Evolutionary conservation across 2,797 vertebrate species (phyloP), one percentile per base, ranked within the genome.

Genomic region (Simalia tracyae): DNA sequence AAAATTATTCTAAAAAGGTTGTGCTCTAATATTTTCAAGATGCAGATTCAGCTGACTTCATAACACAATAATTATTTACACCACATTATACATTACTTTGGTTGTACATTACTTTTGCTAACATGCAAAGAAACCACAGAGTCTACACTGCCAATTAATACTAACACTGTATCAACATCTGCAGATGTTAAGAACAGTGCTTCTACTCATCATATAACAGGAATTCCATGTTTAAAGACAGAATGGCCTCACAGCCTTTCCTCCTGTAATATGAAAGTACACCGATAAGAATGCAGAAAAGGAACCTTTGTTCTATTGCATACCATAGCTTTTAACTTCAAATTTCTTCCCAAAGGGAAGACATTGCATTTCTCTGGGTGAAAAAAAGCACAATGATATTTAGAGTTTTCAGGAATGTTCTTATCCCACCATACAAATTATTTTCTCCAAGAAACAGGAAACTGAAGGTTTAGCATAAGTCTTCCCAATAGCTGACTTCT

Each of bases 351-450:
- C 60, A 42, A 54, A 85, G 8, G 81, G 57, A 22, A 88, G 46
- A 60, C 22, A 24, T 84, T 91, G 46, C 36, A 90, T 87, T 64
- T 0, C 92, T 85, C 24, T 9, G 0, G 64, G 87, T 15, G 76
- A 50, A 86, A 36, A 2, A 63, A 59, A 86, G 81, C 81, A 76
- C 14, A 90, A 63, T 87, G 60, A 12, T 60, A 87, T 50, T 84
- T 88, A 90, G 59, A 76, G 64, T 63, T 28, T 76, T 88, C 81
- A 85, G 91, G 87, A 94, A 92, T 26, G 57, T 59, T 68, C 19
- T 61, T 86, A 0, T 0, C 14, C 87, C 93, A 92, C 81, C 11
- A 24, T 15, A 26, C 72, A 88, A 46, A 26, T 63, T 63, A 87
- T 87, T 87, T 87, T 93, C 88, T 22, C 72, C 42, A 19, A 81